These are phyloP conservation scores for Dermochelys coriacea DNA, from an alignment of 2,797 vertebrate species.

Conservation along the genomic window DNA sequence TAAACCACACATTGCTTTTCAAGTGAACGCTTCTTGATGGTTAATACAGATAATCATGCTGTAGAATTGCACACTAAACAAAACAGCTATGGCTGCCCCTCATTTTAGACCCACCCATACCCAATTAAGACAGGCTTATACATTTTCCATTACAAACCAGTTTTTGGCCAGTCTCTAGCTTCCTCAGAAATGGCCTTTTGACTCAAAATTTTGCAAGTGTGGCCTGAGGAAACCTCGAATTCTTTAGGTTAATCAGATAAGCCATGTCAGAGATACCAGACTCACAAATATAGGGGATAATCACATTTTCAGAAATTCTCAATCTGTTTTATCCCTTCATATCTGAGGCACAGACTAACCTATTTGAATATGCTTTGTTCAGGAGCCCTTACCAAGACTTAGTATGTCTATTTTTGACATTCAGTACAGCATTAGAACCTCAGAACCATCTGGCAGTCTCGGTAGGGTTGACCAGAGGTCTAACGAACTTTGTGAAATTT, in stretches of 20 bases:
- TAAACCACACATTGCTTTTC: neutral
- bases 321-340: neutral
- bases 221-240: neutral
- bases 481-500: neutral
- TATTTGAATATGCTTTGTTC: neutral
- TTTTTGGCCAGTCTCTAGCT: neutral
- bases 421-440: neutral
- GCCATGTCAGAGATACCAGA: neutral
- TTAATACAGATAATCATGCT: neutral
- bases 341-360: neutral
- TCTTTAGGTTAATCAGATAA: neutral
- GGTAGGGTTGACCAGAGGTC: neutral
- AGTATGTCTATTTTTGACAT: neutral
- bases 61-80: neutral
- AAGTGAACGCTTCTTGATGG: neutral
- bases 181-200: neutral
- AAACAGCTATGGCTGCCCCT: neutral
- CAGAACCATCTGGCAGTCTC: neutral
- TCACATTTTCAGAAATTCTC: neutral
- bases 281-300: neutral
- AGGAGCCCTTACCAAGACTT: neutral
- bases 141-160: neutral
- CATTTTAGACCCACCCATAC: neutral
- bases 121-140: neutral
- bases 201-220: neutral